Conservation (phyloP, 2,797 vertebrate genomes). For the Simalia tracyae region DNA sequence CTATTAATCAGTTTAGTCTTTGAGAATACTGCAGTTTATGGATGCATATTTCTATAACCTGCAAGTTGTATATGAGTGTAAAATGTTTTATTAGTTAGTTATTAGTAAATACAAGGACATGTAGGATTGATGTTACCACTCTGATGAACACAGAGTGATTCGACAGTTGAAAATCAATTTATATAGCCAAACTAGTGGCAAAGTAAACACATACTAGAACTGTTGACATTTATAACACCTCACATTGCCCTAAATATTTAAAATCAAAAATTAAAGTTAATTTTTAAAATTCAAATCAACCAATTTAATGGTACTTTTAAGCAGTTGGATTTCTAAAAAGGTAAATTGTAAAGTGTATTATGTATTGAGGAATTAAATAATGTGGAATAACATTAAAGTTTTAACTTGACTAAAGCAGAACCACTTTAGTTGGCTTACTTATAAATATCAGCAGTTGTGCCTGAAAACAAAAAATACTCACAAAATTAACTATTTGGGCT, state of each 20-base stretch:
- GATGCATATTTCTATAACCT: neutral
- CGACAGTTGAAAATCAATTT: neutral
- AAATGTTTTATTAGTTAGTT: neutral
- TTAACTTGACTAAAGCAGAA: neutral
- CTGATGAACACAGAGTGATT: neutral
- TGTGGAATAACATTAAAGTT: neutral
- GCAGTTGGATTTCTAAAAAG: neutral
- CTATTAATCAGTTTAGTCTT: neutral
- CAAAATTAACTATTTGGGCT: neutral
- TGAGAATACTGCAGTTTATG: neutral
- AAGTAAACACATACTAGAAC: neutral
- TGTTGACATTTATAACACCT: neutral
- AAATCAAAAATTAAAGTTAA: neutral
- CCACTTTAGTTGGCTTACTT: neutral
- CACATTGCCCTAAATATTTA: neutral
- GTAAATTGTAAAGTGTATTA: neutral
- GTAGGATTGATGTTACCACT: neutral
- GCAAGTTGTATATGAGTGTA: neutral
- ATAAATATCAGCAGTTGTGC: neutral
- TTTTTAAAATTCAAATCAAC: neutral
- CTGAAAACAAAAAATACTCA: too few species aligned
- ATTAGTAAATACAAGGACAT: neutral
- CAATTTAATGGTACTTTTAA: slow-evolving; percentile 4
- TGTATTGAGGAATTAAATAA: neutral
- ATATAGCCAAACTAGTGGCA: neutral